Percentiles rank a stretch among this genome's conserved stretches.
Conservation (phyloP, 2,113 vertebrate genomes). For the Chelonoidis abingdonii region DNA sequence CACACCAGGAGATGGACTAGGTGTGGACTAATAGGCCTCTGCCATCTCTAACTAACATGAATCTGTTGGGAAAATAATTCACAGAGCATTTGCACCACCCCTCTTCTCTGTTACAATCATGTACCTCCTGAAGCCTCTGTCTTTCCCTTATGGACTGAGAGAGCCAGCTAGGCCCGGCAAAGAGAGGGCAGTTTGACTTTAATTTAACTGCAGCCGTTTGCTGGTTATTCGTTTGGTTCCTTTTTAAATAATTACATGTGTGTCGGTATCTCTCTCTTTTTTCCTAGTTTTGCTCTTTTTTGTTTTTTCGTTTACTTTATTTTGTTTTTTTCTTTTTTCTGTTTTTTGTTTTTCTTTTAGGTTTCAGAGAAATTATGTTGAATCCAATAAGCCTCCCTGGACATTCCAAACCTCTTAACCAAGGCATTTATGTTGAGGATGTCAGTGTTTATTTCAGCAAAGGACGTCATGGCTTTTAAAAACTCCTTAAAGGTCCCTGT, state of each 20-base stretch:
- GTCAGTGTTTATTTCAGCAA: slow-evolving; percentile 91
- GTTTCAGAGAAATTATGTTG: slow-evolving; percentile 93
- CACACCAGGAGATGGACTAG: background rate
- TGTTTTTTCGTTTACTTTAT: slow-evolving; percentile 83
- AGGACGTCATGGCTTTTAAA: slow-evolving; percentile 91
- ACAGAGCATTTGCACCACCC: slow-evolving; percentile 33
- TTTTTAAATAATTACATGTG: slow-evolving; percentile 72
- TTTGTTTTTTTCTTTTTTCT: slow-evolving; percentile 84
- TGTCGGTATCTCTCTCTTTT: slow-evolving; percentile 75
- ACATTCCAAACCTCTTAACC: slow-evolving; percentile 90
- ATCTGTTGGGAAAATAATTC: background rate
- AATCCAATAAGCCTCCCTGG: slow-evolving; percentile 90
- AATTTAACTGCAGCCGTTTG: slow-evolving; percentile 53
- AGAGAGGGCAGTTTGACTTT: slow-evolving; percentile 59
- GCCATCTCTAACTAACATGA: background rate
- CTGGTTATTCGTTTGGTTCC: slow-evolving; percentile 72
- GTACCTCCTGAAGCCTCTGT: background rate
- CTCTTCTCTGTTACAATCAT: background rate
- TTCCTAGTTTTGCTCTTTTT: slow-evolving; percentile 83
- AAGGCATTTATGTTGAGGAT: slow-evolving; percentile 90
- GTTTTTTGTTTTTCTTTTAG: slow-evolving; percentile 84
- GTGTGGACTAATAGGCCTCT: background rate
- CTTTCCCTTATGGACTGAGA: slow-evolving; percentile 6
- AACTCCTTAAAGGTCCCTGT: slow-evolving; percentile 83
- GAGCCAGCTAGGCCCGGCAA: background rate